A percentile compares a stretch with the other conserved stretches of the same genome.
Evolutionary conservation across 1,140 invertebrate species (phyloP).

Genomic region (Rhopalosiphum maidis): DNA sequence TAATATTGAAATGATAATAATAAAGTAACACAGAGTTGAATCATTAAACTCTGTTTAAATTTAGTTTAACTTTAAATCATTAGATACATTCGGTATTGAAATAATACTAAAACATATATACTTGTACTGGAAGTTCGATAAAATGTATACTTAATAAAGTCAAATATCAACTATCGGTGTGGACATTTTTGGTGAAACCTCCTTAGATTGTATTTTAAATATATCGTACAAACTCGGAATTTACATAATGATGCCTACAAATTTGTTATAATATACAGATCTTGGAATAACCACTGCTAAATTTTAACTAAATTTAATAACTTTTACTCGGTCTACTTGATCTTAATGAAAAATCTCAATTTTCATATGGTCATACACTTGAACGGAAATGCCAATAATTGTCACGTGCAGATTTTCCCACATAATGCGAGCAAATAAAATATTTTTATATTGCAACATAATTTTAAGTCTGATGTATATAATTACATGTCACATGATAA

Average conservation of each 20-base stretch:
- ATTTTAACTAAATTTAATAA: neutral
- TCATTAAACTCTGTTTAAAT: neutral
- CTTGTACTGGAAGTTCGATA: neutral
- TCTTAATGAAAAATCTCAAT: neutral
- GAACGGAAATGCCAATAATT: neutral
- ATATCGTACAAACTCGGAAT: neutral
- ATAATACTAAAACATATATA: neutral
- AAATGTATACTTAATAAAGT: neutral
- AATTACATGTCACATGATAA: neutral
- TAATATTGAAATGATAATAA: too few relatives aligned
- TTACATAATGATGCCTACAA: neutral
- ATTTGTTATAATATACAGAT: neutral
- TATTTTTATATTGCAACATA: too few relatives aligned
- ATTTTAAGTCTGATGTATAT: neutral
- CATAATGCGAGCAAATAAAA: neutral
- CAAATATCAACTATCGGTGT: neutral
- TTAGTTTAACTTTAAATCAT: too few relatives aligned
- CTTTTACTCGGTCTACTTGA: neutral
- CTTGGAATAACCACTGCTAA: neutral
- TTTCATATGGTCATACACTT: neutral
- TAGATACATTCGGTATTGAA: neutral
- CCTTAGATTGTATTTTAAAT: neutral
- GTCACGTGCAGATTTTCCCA: neutral
- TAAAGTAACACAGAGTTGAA: neutral
- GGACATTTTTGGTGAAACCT: neutral